Percentiles rank a stretch among this genome's conserved stretches.
Conservation (phyloP, 1,140 invertebrate species). For the Cecropterus lyciades region DNA sequence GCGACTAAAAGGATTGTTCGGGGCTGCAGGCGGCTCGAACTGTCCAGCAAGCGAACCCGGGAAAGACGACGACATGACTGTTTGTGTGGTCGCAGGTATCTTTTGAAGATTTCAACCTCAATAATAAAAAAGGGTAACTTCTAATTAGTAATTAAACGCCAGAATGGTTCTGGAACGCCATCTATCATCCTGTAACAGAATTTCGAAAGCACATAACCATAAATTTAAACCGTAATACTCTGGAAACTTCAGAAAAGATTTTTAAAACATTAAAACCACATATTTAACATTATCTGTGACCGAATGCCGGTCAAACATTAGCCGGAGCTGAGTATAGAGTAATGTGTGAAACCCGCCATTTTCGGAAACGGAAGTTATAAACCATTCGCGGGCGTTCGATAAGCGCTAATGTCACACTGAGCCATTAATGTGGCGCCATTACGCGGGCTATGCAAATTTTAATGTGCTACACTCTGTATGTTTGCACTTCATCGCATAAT, state of each 20-base stretch:
- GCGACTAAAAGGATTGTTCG: too few relatives aligned
- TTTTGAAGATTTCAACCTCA: too few relatives aligned
- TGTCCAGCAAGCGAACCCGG: too few relatives aligned
- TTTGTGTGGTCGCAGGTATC: too few relatives aligned
- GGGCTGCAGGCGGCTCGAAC: too few relatives aligned
- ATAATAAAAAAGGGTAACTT: too few relatives aligned
- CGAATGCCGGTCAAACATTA: slow-evolving; percentile 13
- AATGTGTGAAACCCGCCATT: slow-evolving; percentile 37
- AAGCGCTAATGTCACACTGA: slow-evolving; percentile 52
- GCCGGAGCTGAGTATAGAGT: slow-evolving; percentile 9
- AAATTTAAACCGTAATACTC: background rate
- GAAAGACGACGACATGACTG: too few relatives aligned
- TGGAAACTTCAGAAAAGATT: background rate
- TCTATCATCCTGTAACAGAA: background rate
- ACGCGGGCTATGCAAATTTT: slow-evolving; percentile 48
- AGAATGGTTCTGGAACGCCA: too few relatives aligned
- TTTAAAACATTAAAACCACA: slow-evolving; percentile 21
- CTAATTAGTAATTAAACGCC: too few relatives aligned
- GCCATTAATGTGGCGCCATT: slow-evolving; percentile 49
- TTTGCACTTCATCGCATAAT: slow-evolving; percentile 37
- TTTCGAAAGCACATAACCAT: background rate
- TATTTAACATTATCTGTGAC: slow-evolving; percentile 25
- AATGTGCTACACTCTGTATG: slow-evolving; percentile 38
- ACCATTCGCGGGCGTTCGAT: slow-evolving; percentile 51
- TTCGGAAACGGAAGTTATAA: slow-evolving; percentile 53